A percentile compares a stretch with the other conserved stretches of the same genome.
Conservation (phyloP, 2,888 invertebrate genomes). For the Zonitis immaculata region DNA sequence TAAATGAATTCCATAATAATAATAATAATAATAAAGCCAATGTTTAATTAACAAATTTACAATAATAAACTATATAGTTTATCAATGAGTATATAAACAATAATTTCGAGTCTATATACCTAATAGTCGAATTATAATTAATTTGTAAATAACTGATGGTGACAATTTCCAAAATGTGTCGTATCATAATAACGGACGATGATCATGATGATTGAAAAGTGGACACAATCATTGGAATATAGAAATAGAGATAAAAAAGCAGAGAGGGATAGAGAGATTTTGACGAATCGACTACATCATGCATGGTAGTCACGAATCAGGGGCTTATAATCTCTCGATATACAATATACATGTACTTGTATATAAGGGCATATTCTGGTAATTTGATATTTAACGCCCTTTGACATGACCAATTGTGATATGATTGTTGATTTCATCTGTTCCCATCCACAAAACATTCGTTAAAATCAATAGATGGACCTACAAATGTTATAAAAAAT, state of each 20-base stretch:
- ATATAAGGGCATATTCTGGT: background rate
- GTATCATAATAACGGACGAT: background rate
- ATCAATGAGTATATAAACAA: constrained; percentile 13
- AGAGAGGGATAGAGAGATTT: constrained; percentile 16
- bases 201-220: constrained; percentile 11
- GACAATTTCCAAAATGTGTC: constrained; percentile 12
- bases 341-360: background rate
- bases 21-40: too few species aligned
- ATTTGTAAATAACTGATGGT: constrained; percentile 18
- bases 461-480: background rate
- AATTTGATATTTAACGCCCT: constrained; percentile 1
- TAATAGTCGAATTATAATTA: background rate
- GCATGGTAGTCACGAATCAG: constrained; percentile 18
- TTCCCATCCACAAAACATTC: background rate
- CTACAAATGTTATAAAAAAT: too few species aligned
- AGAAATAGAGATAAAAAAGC: constrained; percentile 7
- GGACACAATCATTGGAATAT: constrained; percentile 3
- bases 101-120: constrained; percentile 9
- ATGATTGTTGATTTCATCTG: background rate
- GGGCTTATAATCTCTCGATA: background rate
- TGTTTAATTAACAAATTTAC: constrained; percentile 21
- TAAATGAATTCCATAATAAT: background rate
- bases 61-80: constrained; percentile 20
- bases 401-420: background rate
- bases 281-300: constrained; percentile 9